Base-by-base conservation (phyloP, 2,888 invertebrate genomes). In the Cotesia congregata region DNA sequence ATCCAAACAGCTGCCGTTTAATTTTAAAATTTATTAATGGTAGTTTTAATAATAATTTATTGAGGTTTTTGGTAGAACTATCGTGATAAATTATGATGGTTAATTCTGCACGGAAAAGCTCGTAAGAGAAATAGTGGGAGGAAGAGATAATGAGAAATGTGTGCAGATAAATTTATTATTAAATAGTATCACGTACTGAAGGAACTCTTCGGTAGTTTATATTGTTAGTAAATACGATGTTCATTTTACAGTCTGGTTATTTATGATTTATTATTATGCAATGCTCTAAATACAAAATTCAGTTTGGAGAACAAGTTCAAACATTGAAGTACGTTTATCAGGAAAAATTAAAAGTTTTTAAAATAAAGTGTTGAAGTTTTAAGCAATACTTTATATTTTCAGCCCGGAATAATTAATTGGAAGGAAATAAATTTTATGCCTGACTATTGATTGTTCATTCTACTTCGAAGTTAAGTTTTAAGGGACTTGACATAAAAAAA, bases 401-500 rank as follows among this genome's bases (percentile, higher is more conserved):
- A 30, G 3, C 30, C 0, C 30, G 12, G 12, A 50, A 50, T 50
- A 12, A 50, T 50, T 50, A 50, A 50, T 50, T 12, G 4, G 3
- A 30, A 12, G 12, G 12, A 50, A 50, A 50, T 50, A 50, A 50
- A 50, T 50, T 1, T 50, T 12, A 12, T 7, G 50, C 7, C 50
- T 9, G 50, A 12, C 50, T 12, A 50, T 12, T 50, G 12, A 50
- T 50, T 50, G 12, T 1, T 50, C 50, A 1, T 50, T 50, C 50
- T 50, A 50, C 50, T 50, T 30, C 30, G 3, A 30, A 2, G 30
- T 30, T 30, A 30, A 30, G 30, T 30, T 30, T 17, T 41, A 17
- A 67, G 39, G 61, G 12, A 39, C n/a, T n/a, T 61, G 15, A 71
- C n/a, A n/a, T 30, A 61, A 69, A 64, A 70, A 17, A 65, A 30